Percentiles rank a stretch among this genome's conserved stretches.
These are phyloP conservation scores for Biston betularia DNA, from an alignment of 2,888 invertebrate genomes.

Conservation along the genomic window DNA sequence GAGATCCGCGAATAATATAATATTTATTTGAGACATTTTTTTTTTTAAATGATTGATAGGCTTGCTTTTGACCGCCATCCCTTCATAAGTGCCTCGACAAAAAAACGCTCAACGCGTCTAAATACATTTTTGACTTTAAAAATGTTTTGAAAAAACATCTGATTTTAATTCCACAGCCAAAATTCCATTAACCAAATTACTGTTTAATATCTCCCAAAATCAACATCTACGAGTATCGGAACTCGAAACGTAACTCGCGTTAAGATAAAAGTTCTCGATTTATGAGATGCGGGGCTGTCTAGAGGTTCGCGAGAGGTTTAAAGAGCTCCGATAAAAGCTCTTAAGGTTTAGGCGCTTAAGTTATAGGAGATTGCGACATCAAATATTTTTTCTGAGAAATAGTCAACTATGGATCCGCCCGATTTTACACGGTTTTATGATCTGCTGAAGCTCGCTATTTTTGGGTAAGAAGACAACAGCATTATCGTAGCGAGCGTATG, in stretches of 20 bases:
- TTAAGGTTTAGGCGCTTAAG: conserved; percentile 25
- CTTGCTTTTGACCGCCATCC: not conserved
- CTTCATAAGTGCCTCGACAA: no score
- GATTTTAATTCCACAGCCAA: not conserved
- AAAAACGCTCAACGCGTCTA: no score
- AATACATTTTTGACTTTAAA: no score
- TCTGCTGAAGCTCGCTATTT: not conserved
- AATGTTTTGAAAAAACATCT: no score
- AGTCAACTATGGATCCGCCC: no score
- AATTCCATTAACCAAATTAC: conserved; percentile 10
- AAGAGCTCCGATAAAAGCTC: conserved; percentile 41
- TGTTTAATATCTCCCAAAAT: conserved; percentile 17
- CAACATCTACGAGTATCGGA: conserved; percentile 23
- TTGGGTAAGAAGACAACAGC: no score
- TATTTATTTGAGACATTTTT: not conserved
- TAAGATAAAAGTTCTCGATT: conserved; percentile 47
- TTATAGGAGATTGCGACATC: not conserved
- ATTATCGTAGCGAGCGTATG: no score
- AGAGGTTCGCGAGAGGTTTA: conserved; percentile 39
- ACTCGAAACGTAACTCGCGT: conserved; percentile 29
- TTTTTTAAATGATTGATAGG: no score
- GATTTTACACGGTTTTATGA: not conserved
- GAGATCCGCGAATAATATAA: not conserved
- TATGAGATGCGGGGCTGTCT: conserved; percentile 42
- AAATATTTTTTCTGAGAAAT: not conserved